Evolutionary conservation across 1,140 invertebrate genomes (phyloP).

Genomic region (Diploscapter pachys): DNA sequence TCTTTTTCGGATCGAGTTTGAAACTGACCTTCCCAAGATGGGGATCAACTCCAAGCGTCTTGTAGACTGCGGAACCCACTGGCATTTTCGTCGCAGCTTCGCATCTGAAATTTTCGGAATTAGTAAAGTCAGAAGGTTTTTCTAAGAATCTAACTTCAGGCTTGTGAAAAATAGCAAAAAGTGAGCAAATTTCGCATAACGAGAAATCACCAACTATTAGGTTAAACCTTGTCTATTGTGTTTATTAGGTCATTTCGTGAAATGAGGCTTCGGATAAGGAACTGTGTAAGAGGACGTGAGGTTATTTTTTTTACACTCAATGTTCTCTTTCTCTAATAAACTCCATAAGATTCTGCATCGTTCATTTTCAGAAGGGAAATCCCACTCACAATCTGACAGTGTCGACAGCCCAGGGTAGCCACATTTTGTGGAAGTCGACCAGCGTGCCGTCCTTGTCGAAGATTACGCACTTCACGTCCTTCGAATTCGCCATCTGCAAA

Average conservation of each 20-base stretch:
- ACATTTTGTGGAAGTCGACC: constrained; percentile 64
- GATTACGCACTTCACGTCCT: constrained; percentile 58
- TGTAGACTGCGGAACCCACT: constrained; percentile 27
- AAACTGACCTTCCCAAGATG: constrained; percentile 18
- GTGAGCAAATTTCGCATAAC: too few relatives aligned
- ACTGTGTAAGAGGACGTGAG: too few relatives aligned
- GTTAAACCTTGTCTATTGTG: too few relatives aligned
- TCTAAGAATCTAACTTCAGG: too few relatives aligned
- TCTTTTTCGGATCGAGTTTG: neutral
- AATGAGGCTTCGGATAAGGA: too few relatives aligned
- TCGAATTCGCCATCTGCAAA: constrained; percentile 13
- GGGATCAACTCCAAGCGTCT: constrained; percentile 31
- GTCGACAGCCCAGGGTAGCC: constrained; percentile 61
- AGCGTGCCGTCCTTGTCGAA: constrained; percentile 65
- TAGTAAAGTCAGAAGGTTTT: neutral
- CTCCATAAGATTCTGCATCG: too few relatives aligned
- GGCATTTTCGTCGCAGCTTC: constrained; percentile 41
- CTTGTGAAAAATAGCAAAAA: too few relatives aligned
- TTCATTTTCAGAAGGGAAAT: too few relatives aligned
- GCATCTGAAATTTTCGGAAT: constrained; percentile 37
- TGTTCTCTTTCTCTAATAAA: too few relatives aligned
- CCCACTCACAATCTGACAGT: constrained; percentile 41
- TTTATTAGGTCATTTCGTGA: too few relatives aligned
- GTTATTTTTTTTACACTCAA: too few relatives aligned
- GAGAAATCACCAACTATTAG: too few relatives aligned